These are phyloP conservation scores for Silurus meridionalis DNA, from an alignment of 2,113 vertebrate genomes.

Conservation along the genomic window DNA sequence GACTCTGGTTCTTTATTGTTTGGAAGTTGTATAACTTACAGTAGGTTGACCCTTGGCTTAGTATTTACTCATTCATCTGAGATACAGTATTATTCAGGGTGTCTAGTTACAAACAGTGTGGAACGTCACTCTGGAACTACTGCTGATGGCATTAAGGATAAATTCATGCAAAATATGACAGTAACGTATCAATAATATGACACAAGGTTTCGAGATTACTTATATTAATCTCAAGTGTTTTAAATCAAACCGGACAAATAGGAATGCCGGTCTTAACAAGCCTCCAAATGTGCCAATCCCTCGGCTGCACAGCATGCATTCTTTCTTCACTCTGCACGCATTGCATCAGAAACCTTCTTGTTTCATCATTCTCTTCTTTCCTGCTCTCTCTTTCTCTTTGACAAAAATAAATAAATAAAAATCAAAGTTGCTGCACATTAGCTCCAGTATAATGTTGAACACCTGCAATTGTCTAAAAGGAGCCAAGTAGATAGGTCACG, in stretches of 20 bases:
- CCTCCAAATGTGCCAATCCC: constrained; percentile 15
- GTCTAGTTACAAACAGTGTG: neutral
- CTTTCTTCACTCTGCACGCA: constrained; percentile 9
- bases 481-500: neutral
- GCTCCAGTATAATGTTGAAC: neutral
- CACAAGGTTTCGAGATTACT: neutral
- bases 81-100: neutral
- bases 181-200: too few species aligned
- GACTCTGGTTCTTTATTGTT: neutral
- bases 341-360: constrained; percentile 33
- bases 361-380: constrained; percentile 30
- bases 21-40: neutral
- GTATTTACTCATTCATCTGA: neutral
- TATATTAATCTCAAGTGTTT: constrained; percentile 15
- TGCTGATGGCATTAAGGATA: neutral
- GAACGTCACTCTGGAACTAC: neutral
- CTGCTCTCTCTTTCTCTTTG: neutral
- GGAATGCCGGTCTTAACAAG: constrained; percentile 5
- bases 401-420: neutral
- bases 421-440: neutral
- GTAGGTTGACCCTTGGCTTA: neutral
- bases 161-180: neutral
- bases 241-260: constrained; percentile 8
- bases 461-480: constrained; percentile 3
- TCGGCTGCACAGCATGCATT: constrained; percentile 10